Evolutionary conservation across 2,113 vertebrate species (phyloP).

Genomic region (Erpornis zantholeuca): DNA sequence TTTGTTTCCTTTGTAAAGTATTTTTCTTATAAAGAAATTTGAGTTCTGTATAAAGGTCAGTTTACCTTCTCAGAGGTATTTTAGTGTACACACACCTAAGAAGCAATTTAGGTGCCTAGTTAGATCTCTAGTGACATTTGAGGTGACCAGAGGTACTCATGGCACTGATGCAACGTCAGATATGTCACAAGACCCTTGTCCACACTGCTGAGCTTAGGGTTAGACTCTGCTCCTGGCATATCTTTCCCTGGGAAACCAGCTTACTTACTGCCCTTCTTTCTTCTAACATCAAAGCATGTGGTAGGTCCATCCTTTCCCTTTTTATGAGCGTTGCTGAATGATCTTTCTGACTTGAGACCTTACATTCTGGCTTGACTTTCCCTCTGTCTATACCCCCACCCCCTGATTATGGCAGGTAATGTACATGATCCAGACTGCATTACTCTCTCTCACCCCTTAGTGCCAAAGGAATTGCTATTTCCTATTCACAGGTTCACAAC

Average conservation of each 20-base stretch:
- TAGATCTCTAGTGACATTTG: background rate
- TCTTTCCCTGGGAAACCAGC: background rate
- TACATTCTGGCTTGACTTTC: background rate
- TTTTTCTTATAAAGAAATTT: background rate
- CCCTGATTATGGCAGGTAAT: background rate
- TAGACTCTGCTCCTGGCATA: background rate
- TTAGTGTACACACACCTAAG: background rate
- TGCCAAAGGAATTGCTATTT: background rate
- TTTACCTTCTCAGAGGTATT: background rate
- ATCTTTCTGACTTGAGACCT: background rate
- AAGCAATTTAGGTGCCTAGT: background rate
- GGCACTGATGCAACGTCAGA: background rate
- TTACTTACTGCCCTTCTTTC: background rate
- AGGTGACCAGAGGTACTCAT: background rate
- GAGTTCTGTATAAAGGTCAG: background rate
- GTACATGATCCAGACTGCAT: background rate
- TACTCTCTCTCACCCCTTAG: background rate
- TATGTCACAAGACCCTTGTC: background rate
- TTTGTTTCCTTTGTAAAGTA: background rate
- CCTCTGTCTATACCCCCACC: background rate
- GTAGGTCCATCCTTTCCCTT: background rate
- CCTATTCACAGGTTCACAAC: background rate
- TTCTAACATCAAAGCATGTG: background rate
- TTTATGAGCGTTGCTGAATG: background rate
- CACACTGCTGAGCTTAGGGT: rapidly evolving